Conservation (phyloP, 2,113 vertebrate species). For the Pteropus alecto region DNA sequence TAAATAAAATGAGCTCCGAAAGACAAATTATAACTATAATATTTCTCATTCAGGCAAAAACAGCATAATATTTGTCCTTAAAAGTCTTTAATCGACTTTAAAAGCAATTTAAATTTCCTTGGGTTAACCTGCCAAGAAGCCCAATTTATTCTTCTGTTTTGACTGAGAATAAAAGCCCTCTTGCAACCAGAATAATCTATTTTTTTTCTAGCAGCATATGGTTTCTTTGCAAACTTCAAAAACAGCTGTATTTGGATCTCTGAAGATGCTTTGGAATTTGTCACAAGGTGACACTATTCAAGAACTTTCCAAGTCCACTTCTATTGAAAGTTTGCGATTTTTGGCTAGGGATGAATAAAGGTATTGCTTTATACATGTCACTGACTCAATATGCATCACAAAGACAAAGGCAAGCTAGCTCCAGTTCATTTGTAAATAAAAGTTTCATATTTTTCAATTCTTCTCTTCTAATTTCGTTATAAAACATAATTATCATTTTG, state of each 20-base stretch:
- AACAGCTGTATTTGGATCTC: conserved; percentile 72
- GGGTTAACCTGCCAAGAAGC: conserved; percentile 19
- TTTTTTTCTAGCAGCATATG: conserved; percentile 46
- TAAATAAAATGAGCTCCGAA: conserved; percentile 41
- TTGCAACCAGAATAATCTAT: conserved; percentile 30
- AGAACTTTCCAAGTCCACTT: conserved; percentile 38
- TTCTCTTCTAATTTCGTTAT: background rate
- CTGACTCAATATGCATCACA: conserved; percentile 68
- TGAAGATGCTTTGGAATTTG: conserved; percentile 46
- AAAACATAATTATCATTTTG: background rate
- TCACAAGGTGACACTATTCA: background rate
- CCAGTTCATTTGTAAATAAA: conserved; percentile 68
- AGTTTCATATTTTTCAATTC: conserved; percentile 49
- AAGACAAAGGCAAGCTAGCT: conserved; percentile 45
- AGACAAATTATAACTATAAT: conserved; percentile 11
- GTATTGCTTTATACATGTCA: conserved; percentile 48
- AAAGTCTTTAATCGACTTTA: conserved; percentile 47
- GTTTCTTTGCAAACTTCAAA: conserved; percentile 61
- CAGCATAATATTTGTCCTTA: conserved; percentile 42
- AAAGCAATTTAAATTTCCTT: conserved; percentile 55
- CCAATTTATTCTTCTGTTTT: conserved; percentile 50
- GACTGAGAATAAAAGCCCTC: conserved; percentile 36
- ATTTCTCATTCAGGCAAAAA: conserved; percentile 33
- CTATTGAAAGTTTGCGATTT: conserved; percentile 66
- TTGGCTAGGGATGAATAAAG: conserved; percentile 50